Base-by-base conservation (phyloP, 2,888 invertebrate species). In the Masnerella sp. region DNA sequence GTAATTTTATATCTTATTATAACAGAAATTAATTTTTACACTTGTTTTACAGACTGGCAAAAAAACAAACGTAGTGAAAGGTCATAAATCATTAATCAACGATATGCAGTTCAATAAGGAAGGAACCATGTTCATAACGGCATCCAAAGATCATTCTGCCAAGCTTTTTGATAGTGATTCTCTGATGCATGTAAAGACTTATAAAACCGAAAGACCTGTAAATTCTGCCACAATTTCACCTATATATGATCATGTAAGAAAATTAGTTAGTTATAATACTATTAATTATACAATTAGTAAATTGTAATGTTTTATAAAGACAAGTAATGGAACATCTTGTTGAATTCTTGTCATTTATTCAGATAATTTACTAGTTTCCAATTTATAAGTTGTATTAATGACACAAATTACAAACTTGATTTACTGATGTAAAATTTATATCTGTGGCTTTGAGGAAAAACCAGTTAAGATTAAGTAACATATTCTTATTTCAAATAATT, bases 181-280 rank as follows among this genome's bases (percentile, higher is more conserved):
- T 9, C 88, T 99, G 67, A 92, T 95, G 87, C 91, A 93, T 36
- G 88, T 98, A 75, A 99, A 99, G 87, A 95, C 95, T 4, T 99
- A 97, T 89, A 97, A 97, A 89, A 99, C 99, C 0, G 99, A 99
- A 85, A 91, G 99, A 76, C 99, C 98, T 0, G 96, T 99, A 0
- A 99, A 99, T 88, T 99, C 99, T 0, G 99, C 99, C 0, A 95
- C 98, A 1, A 94, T 99, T 74, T 98, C 98, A 76, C 99, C 99
- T 0, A 94, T 96, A 77, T 89, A 93, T 61, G 98, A 99, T 88
- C 99, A 99, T 89, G 99, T 93, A 84, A 88, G 89, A 80, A 45
- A 30, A 2, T 36, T 36, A 12, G 11, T 3, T 14, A 36, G 5
- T 7, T 7, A 7, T 8, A 14, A 14, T 34, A 3, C 14, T 15